Conservation (phyloP, 2,888 invertebrate genomes). For the Drosophila sordidula region DNA sequence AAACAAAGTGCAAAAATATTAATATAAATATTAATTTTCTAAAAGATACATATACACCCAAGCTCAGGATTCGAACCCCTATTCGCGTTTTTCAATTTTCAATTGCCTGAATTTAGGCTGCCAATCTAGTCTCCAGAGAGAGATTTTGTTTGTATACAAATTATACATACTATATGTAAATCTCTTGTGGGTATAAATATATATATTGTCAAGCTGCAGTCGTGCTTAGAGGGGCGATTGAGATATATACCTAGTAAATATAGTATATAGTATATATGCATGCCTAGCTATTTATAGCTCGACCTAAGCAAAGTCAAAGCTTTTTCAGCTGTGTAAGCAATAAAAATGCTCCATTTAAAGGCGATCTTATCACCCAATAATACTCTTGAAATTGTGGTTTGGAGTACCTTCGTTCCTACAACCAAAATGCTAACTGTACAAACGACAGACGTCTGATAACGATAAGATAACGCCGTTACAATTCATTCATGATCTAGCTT, state of each 20-base stretch:
- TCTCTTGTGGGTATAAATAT: background rate
- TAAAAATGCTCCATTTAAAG: background rate
- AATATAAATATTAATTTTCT: too few relatives aligned
- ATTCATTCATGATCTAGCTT: background rate
- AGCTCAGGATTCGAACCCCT: too few relatives aligned
- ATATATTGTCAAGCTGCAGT: background rate
- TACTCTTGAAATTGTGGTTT: background rate
- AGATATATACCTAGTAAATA: background rate
- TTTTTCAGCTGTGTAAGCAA: background rate
- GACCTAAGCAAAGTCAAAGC: conserved; percentile 24
- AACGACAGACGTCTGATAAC: background rate
- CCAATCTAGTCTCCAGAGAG: too few relatives aligned
- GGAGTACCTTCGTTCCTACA: background rate
- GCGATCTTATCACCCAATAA: background rate
- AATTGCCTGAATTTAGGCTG: too few relatives aligned
- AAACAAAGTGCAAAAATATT: too few relatives aligned
- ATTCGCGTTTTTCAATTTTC: too few relatives aligned
- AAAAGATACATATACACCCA: too few relatives aligned
- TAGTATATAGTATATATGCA: too few relatives aligned
- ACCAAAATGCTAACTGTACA: background rate
- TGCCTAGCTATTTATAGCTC: background rate
- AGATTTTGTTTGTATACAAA: too few relatives aligned
- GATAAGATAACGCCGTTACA: conserved; percentile 6
- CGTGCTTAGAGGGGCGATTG: conserved; percentile 2
- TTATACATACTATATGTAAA: background rate